Conservation (phyloP, 2,888 invertebrate genomes). For the Sminthurinus aureus region DNA sequence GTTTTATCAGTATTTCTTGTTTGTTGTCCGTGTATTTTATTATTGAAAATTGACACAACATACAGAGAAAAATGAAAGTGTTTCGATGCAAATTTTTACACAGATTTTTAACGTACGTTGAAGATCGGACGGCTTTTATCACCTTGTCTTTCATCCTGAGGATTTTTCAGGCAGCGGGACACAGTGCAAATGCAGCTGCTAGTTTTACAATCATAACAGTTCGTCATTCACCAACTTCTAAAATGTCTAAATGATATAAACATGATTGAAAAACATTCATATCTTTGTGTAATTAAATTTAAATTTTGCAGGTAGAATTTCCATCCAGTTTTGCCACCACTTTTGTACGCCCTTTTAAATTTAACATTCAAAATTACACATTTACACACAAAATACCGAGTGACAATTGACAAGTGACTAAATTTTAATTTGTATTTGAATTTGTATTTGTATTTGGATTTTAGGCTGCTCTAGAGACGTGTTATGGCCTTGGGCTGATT, state of each 20-base stretch:
- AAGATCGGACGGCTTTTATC: constrained; percentile 71
- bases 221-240: no score
- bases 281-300: neutral
- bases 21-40: no score
- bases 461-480: constrained; percentile 61
- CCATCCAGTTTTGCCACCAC: neutral
- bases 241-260: constrained; percentile 67
- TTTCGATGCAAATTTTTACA: neutral
- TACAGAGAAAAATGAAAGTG: no score
- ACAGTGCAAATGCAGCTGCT: constrained; percentile 78
- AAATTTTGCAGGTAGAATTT: neutral
- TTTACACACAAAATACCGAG: neutral
- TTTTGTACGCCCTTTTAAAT: neutral
- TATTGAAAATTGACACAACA: no score
- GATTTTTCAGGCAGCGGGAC: constrained; percentile 83
- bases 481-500: constrained; percentile 63
- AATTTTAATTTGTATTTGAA: neutral
- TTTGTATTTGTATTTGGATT: neutral
- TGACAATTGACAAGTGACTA: neutral
- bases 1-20: neutral
- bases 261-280: constrained; percentile 67
- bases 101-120: constrained; percentile 52
- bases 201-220: constrained; percentile 83
- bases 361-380: neutral
- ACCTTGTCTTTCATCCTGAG: constrained; percentile 79